phyloP scores from a whole-genome alignment of 2,797 vertebrate species.

The Spondyliosoma cantharus region DNA sequence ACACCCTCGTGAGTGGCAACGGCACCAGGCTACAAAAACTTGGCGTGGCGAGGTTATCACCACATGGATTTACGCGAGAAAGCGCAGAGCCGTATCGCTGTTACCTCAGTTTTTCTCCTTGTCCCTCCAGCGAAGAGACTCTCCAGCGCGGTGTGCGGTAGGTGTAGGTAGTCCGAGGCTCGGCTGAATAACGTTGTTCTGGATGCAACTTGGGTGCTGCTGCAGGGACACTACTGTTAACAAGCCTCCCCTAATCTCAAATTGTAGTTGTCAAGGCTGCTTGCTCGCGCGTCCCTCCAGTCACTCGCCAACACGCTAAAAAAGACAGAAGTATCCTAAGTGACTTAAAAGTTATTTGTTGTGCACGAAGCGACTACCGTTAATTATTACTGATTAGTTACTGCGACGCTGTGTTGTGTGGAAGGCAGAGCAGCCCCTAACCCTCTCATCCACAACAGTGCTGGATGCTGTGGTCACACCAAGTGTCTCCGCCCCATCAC shows the following conservation, averaged over 20 bases:
- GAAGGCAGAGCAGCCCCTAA: slow-evolving; percentile 60
- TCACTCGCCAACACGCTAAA: slow-evolving; percentile 16
- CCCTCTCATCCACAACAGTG: slow-evolving; percentile 68
- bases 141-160: slow-evolving; percentile 49
- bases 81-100: not conserved
- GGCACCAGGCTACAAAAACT: slow-evolving; percentile 64
- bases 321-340: not conserved
- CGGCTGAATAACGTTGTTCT: slow-evolving; percentile 33
- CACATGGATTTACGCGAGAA: slow-evolving; percentile 39
- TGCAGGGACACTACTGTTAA: slow-evolving; percentile 48
- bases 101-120: slow-evolving; percentile 68
- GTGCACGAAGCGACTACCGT: not conserved
- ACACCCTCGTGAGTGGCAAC: slow-evolving; percentile 54
- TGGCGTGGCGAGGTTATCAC: slow-evolving; percentile 51
- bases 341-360: slow-evolving; percentile 53
- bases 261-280: slow-evolving; percentile 28
- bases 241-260: slow-evolving; percentile 36
- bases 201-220: slow-evolving; percentile 60
- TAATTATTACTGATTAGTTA: slow-evolving; percentile 26
- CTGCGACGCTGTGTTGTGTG: slow-evolving; percentile 38
- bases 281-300: slow-evolving; percentile 18
- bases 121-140: slow-evolving; percentile 49
- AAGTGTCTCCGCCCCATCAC: slow-evolving; percentile 75
- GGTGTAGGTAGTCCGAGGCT: slow-evolving; percentile 70
- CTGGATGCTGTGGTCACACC: slow-evolving; percentile 66